Base-by-base conservation (phyloP, 2,113 vertebrate species). In the Limanda limanda region DNA sequence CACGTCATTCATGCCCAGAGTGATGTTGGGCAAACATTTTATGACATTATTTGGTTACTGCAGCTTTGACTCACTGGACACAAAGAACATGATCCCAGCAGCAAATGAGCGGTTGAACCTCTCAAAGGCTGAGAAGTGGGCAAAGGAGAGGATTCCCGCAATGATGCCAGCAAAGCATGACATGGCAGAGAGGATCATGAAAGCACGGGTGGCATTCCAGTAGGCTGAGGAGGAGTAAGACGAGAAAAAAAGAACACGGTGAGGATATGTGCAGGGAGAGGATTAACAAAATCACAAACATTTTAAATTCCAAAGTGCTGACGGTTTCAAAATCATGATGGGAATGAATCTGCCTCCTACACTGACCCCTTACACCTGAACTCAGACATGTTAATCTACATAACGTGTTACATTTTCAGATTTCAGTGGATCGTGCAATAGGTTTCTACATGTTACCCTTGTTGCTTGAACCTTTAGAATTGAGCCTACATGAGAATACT, bases 171-270 rank as follows among this genome's bases (percentile, higher is more conserved):
- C 92, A 23, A 96, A 95, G 86, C 96, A 96, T 0, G 95, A 95
- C 93, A 97, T 93, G 57, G 96, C 93, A 0, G 96, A 96, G 65
- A 97, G 94, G 92, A 97, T 97, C 96, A 96, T 97, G 91, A 97
- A 97, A 64, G 96, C 96, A 5, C 96, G 93, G 2, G 95, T 97
- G 60, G 96, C 95, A 4, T 97, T 97, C 96, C 96, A 97, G 85
- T 96, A 97, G 0, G 95, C 96, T 96, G 76, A 48, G 64, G 56
- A 69, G 17, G 55, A 63, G 64, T 27, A 25, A 14, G 78, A 47
- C 4, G 55, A 64, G 37, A 17, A 67, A 13, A 63, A n/a, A 58
- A 37, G 12, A 64, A 51, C 31, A 31, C 5, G 5, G 31, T 31
- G 31, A 31, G 31, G 31, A 31, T 31, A 31, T 6, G 6, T 31